phyloP scores from a whole-genome alignment of 2,113 vertebrate species.

The Argyrosomus japonicus region DNA sequence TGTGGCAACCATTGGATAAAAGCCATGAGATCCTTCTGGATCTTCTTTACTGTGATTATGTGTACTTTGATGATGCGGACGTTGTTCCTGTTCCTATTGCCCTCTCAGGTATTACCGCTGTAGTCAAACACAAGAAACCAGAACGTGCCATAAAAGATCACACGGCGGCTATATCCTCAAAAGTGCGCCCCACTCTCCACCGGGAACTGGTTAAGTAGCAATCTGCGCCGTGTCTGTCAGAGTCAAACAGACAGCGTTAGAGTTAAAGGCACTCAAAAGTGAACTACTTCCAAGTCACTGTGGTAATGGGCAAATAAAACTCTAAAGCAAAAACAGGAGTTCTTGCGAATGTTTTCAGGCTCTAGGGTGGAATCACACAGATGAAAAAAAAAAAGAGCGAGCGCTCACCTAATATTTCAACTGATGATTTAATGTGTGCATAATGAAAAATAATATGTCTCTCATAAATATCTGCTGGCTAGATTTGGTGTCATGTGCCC shows the following conservation, averaged over 20 bases:
- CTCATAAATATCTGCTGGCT: constrained; percentile 72
- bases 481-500: constrained; percentile 59
- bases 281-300: constrained; percentile 57
- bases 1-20: constrained; percentile 17
- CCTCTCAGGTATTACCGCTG: constrained; percentile 11
- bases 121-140: constrained; percentile 23
- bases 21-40: constrained; percentile 16
- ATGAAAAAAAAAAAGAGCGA: neutral
- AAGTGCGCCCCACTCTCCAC: constrained; percentile 12
- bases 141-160: constrained; percentile 35
- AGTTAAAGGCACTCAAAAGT: constrained; percentile 48
- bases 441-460: constrained; percentile 78
- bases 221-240: constrained; percentile 31
- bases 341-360: constrained; percentile 55
- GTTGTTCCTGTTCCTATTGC: neutral
- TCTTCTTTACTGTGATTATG: constrained; percentile 26
- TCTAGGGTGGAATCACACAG: constrained; percentile 46
- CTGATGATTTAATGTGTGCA: constrained; percentile 72
- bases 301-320: constrained; percentile 61
- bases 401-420: constrained; percentile 50
- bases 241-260: constrained; percentile 34
- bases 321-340: constrained; percentile 48
- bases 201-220: constrained; percentile 27
- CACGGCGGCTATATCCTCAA: constrained; percentile 3
- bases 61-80: constrained; percentile 16